These are phyloP conservation scores for Oncorhynchus tshawytscha DNA, from an alignment of 2,113 vertebrate species.

Conservation along the genomic window DNA sequence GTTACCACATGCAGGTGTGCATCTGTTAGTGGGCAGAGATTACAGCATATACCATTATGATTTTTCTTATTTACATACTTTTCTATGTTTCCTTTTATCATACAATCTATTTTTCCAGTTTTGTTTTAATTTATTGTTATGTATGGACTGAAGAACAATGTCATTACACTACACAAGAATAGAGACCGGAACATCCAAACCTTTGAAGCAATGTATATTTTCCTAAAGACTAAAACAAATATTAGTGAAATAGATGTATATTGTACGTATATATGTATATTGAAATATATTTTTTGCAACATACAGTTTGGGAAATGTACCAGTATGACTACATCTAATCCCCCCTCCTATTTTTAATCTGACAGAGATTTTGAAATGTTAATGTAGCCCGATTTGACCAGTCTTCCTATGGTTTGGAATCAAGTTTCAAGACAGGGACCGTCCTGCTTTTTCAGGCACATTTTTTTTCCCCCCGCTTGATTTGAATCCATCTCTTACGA, in stretches of 20 bases:
- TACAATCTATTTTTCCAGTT: slow-evolving; percentile 55
- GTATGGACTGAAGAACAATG: slow-evolving; percentile 62
- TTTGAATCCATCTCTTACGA: neutral
- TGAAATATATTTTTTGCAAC: slow-evolving; percentile 80
- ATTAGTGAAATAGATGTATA: slow-evolving; percentile 77
- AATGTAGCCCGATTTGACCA: slow-evolving; percentile 67
- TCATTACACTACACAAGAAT: slow-evolving; percentile 70
- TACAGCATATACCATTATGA: slow-evolving; percentile 60
- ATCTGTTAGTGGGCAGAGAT: slow-evolving; percentile 57
- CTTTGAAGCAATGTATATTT: slow-evolving; percentile 75
- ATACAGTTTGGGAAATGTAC: slow-evolving; percentile 70
- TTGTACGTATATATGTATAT: slow-evolving; percentile 75
- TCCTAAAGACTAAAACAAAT: slow-evolving; percentile 75
- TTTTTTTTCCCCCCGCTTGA: neutral
- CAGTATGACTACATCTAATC: slow-evolving; percentile 67
- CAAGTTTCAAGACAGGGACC: slow-evolving; percentile 14
- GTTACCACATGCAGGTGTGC: neutral
- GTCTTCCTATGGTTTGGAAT: slow-evolving; percentile 70
- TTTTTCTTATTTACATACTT: slow-evolving; percentile 57
- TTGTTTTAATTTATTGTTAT: slow-evolving; percentile 72
- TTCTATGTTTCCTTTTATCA: slow-evolving; percentile 68
- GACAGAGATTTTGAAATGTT: slow-evolving; percentile 65
- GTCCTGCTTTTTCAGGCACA: neutral
- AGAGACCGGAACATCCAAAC: slow-evolving; percentile 70
- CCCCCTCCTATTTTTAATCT: slow-evolving; percentile 22